Evolutionary conservation across 1,140 invertebrate genomes (phyloP).

Genomic region (Ceratosolen solmsi): DNA sequence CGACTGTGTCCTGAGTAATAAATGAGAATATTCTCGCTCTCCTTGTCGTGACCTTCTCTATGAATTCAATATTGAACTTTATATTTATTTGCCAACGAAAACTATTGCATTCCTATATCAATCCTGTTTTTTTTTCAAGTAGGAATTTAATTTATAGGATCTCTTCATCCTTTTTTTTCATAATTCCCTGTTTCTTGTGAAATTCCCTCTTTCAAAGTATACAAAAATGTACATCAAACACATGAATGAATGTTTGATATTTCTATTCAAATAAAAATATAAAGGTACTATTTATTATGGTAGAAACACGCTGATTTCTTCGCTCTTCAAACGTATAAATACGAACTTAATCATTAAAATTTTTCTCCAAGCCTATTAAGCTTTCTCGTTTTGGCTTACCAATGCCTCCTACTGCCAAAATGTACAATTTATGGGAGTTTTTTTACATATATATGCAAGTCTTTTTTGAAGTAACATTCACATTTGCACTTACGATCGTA

Average conservation of each 20-base stretch:
- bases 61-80: conserved; percentile 37
- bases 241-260: conserved; percentile 41
- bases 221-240: conserved; percentile 26
- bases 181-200: neutral
- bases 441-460: conserved; percentile 10
- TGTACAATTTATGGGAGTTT: conserved; percentile 5
- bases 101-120: conserved; percentile 65
- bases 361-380: conserved; percentile 18
- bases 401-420: neutral
- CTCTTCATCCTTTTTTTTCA: neutral
- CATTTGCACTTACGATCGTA: conserved; percentile 44
- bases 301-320: neutral
- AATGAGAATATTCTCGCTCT: conserved; percentile 29
- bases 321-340: conserved; percentile 36
- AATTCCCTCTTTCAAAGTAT: neutral
- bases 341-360: conserved; percentile 34
- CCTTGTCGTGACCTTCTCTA: conserved; percentile 39
- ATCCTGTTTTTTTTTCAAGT: conserved; percentile 63
- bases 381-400: neutral
- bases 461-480: conserved; percentile 60
- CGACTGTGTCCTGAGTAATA: conserved; percentile 47
- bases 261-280: conserved; percentile 39
- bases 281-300: neutral
- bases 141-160: conserved; percentile 36
- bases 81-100: conserved; percentile 51